Base-by-base conservation (phyloP, 2,888 invertebrate species). In the Troilus luridus region DNA sequence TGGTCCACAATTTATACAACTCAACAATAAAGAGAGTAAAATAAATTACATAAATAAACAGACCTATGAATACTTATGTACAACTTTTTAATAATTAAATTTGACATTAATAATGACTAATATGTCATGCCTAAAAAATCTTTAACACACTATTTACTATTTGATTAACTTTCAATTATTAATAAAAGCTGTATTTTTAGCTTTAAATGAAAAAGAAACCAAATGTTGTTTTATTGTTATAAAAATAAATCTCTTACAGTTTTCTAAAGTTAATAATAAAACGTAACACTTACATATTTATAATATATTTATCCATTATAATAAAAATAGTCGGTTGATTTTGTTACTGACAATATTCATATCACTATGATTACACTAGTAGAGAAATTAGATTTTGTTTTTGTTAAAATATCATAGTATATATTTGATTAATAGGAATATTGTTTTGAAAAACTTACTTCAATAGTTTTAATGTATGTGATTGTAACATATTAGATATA, bases 31-130 rank as follows among this genome's bases (percentile, higher is more conserved):
- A 77, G 17, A 41, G 41, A 77, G 17, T 77, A 41, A 77, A 77
- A 77, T 77, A 77, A 77, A 41, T 77, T 77, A 77, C 72, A 77
- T 27, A 77, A 77, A 77, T 77, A 77, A 77, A 41, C 72, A 77
- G 72, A 77, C 27, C 72, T 77, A 77, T 77, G 17, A 77, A 77
- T 77, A 77, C 41, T 77, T 77, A 41, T 41, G 7, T 41, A 77
- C 27, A 77, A 41, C 27, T 17, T 77, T 41, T 77, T 7, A 77
- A 77, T 77, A 27, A 41, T 41, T 77, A 17, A 41, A 41, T 77
- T 77, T 77, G 9, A 77, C 9, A 41, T 77, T 77, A 77, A 77
- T 77, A 77, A 41, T 77, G 72, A 77, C 72, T 77, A 41, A 77
- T 41, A 77, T 19, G 8, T 41, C 41, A 77, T 41, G 19, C 41